Conservation (phyloP, 2,888 invertebrate species). For the Phasia obesa region DNA sequence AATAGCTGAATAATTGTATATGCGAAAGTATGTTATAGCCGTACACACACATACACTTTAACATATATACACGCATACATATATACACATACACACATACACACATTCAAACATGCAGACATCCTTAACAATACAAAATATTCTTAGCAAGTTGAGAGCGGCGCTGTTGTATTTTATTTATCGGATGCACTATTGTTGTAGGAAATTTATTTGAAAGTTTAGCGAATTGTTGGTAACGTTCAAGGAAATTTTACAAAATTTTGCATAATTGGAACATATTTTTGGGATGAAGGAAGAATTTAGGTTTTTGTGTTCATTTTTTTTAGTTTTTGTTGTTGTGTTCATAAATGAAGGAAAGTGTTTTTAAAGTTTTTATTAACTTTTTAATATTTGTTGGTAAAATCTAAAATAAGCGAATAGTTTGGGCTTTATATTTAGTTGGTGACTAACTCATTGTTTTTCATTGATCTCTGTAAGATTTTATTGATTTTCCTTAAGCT, state of each 20-base stretch:
- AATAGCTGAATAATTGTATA: constrained; percentile 40
- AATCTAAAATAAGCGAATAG: too few relatives aligned
- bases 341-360: too few relatives aligned
- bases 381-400: too few relatives aligned
- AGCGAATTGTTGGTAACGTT: constrained; percentile 32
- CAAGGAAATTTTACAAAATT: constrained; percentile 23
- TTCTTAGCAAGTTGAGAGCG: constrained; percentile 30
- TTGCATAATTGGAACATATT: constrained; percentile 39
- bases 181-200: constrained; percentile 47
- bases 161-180: constrained; percentile 49
- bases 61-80: too few relatives aligned
- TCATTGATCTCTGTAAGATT: too few relatives aligned
- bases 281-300: not conserved
- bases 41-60: constrained; percentile 8
- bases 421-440: too few relatives aligned
- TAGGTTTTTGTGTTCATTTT: too few relatives aligned
- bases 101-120: constrained; percentile 7
- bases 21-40: constrained; percentile 5
- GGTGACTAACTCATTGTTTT: too few relatives aligned
- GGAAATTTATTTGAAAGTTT: constrained; percentile 39
- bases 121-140: constrained; percentile 57
- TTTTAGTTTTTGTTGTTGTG: too few relatives aligned
- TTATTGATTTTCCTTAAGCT: too few relatives aligned
- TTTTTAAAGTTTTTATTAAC: too few relatives aligned
- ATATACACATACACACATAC: constrained; percentile 3